phyloP scores from a whole-genome alignment of 2,888 invertebrate genomes.

The Agelastica alni region DNA sequence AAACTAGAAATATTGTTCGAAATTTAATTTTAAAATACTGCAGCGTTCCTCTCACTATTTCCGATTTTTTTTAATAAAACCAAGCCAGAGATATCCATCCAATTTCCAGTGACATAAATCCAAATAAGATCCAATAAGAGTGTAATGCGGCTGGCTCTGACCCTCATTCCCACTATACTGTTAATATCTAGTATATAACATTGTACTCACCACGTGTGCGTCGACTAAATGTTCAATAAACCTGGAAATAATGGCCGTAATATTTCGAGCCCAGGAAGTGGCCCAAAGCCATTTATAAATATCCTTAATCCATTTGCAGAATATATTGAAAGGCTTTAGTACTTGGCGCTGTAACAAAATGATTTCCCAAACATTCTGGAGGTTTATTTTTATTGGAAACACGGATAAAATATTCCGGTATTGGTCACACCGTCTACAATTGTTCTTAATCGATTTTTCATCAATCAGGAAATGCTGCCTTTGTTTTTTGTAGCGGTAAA shows the following conservation, averaged over 20 bases:
- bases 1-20: too few species aligned
- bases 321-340: constrained; percentile 19
- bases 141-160: not conserved
- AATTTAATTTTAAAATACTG: too few species aligned
- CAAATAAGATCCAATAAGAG: constrained; percentile 8
- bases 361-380: constrained; percentile 1
- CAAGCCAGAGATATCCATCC: too few species aligned
- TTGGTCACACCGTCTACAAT: too few species aligned
- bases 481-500: too few species aligned
- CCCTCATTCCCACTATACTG: constrained; percentile 4
- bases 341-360: constrained; percentile 19
- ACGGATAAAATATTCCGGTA: too few species aligned
- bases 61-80: too few species aligned
- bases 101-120: not conserved
- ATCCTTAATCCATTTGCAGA: constrained; percentile 18
- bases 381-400: constrained; percentile 6
- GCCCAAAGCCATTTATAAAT: constrained; percentile 20
- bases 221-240: constrained; percentile 19
- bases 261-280: constrained; percentile 15
- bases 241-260: constrained; percentile 15
- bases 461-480: too few species aligned
- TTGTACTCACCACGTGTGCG: constrained; percentile 16
- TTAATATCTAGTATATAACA: constrained; percentile 17
- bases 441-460: too few species aligned
- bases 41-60: too few species aligned